These are phyloP conservation scores for Cepaea hortensis DNA, from an alignment of 2,888 invertebrate genomes.

Conservation along the genomic window DNA sequence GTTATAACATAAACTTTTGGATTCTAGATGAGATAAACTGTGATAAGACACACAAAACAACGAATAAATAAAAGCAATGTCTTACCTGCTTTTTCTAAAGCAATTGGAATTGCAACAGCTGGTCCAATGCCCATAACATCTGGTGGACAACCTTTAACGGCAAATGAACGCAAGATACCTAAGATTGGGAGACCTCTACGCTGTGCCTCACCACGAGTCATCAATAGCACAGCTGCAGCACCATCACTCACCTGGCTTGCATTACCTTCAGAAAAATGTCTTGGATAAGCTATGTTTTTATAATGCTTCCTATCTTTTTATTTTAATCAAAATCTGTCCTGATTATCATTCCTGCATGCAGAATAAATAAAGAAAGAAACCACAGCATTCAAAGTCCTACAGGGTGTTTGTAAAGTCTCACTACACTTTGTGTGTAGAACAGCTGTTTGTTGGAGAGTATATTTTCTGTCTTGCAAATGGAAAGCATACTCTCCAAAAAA, in stretches of 20 bases:
- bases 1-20: too few relatives aligned
- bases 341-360: too few relatives aligned
- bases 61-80: neutral
- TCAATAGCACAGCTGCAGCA: constrained; percentile 72
- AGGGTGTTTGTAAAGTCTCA: too few relatives aligned
- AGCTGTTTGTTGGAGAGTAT: too few relatives aligned
- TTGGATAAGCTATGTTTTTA: neutral
- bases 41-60: too few relatives aligned
- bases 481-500: too few relatives aligned
- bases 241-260: constrained; percentile 75
- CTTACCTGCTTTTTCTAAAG: constrained; percentile 67
- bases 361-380: too few relatives aligned
- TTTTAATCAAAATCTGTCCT: too few relatives aligned
- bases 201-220: constrained; percentile 65
- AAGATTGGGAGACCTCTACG: constrained; percentile 66
- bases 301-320: neutral
- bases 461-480: too few relatives aligned
- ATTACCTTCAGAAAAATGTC: constrained; percentile 65
- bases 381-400: too few relatives aligned
- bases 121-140: constrained; percentile 75
- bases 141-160: constrained; percentile 72
- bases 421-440: too few relatives aligned
- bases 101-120: constrained; percentile 70
- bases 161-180: constrained; percentile 69
- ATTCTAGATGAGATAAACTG: too few relatives aligned